Evolutionary conservation across 2,888 invertebrate genomes (phyloP), one percentile per base, ranked within the genome.

Genomic region (Heliconius hortense): DNA sequence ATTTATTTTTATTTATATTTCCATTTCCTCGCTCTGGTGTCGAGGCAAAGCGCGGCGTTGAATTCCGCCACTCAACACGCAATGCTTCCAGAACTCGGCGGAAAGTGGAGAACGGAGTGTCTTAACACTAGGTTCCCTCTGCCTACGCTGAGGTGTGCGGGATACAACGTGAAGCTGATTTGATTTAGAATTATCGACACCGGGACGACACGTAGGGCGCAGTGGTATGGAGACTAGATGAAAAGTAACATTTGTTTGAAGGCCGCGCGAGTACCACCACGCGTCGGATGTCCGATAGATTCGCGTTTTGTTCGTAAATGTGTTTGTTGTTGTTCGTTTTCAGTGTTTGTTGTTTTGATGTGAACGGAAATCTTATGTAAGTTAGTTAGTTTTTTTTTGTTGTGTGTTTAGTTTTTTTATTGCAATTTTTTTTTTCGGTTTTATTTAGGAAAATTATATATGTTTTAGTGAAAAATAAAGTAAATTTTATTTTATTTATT

Each of bases 211-310:
- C 69, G 62, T 70, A 75, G 73, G 73, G 76, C 71, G 48, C n/a
- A 59, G 70, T 39, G 4, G 48, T 62, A 26, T 35, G 7, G 48
- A 48, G 63, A 56, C 26, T 63, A 73, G 15, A 56, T 28, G 13
- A 63, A 53, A 35, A 66, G 70, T 63, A 53, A 75, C 77, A 77
- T 71, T 77, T 77, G 70, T 77, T 73, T 66, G 73, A 77, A 77
- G 73, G 77, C 77, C 77, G 77, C 71, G 73, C 73, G 73, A 39
- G 56, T 39, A 72, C 13, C 28, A 77, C 67, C 77, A 77, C 76
- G 77, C 76, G 73, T 70, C 39, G 18, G 1, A 63, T 56, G 70
- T 74, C 63, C 18, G 66, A 62, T 24, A 73, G 56, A 64, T 77
- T 72, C 59, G 75, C 75, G 75, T 48, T 77, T 74, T 35, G 71